phyloP scores from a whole-genome alignment of 2,888 invertebrate species.

The Metalampra italica region DNA sequence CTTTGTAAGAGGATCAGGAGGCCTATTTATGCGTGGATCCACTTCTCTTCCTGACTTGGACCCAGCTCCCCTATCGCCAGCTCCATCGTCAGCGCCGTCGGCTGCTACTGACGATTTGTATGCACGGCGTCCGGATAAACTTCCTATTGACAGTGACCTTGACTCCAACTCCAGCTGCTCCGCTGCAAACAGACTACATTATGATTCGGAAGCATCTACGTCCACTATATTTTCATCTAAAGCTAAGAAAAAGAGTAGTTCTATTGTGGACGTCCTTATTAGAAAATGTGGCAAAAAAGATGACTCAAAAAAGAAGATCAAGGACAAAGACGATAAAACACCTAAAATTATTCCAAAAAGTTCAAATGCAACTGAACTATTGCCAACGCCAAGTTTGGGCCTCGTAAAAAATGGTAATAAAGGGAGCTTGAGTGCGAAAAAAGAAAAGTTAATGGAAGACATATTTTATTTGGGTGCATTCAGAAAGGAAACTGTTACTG shows the following conservation, averaged over 20 bases:
- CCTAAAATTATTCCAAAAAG: constrained; percentile 79
- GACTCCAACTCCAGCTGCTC: constrained; percentile 84
- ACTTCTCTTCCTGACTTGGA: constrained; percentile 89
- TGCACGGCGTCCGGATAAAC: constrained; percentile 62
- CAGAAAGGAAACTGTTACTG: constrained; percentile 83
- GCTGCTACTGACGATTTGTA: constrained; percentile 79
- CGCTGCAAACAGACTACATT: constrained; percentile 74
- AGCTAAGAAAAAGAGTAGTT: constrained; percentile 67
- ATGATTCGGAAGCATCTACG: constrained; percentile 83
- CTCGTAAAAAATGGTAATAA: constrained; percentile 58
- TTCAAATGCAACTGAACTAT: constrained; percentile 72
- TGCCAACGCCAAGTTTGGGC: constrained; percentile 82
- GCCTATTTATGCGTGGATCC: constrained; percentile 80
- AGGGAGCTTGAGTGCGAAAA: constrained; percentile 58
- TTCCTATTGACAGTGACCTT: constrained; percentile 80
- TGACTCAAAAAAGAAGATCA: constrained; percentile 72
- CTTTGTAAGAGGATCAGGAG: constrained; percentile 47
- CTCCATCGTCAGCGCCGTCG: constrained; percentile 79
- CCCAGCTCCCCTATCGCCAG: constrained; percentile 84
- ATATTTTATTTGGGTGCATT: constrained; percentile 81
- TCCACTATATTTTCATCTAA: constrained; percentile 82
- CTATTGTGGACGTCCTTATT: constrained; percentile 82
- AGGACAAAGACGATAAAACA: constrained; percentile 74
- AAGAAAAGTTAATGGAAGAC: constrained; percentile 75
- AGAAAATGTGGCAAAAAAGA: constrained; percentile 82